Evolutionary conservation across 2,797 vertebrate species (phyloP).

Genomic region (Saxicola maurus): DNA sequence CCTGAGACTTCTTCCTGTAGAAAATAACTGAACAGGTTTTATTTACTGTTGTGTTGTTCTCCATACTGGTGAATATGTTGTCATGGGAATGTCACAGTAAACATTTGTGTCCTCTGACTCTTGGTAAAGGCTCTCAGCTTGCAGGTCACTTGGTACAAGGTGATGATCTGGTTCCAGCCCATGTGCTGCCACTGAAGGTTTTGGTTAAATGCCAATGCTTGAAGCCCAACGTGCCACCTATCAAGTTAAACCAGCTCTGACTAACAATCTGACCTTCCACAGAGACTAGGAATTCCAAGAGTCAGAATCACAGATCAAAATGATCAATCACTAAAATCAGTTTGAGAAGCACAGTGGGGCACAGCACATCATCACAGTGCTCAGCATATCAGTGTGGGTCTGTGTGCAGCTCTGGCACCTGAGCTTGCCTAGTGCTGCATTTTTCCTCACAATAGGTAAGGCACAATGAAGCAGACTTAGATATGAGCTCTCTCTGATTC

Average conservation of each 20-base stretch:
- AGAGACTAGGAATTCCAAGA: background rate
- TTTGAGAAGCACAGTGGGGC: background rate
- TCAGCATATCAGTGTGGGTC: rapidly evolving
- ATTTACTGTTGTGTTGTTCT: background rate
- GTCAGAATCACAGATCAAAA: background rate
- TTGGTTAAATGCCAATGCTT: background rate
- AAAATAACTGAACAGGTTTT: background rate
- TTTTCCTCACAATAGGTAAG: background rate
- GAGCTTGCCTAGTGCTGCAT: background rate
- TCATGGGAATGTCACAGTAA: background rate
- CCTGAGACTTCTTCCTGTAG: background rate
- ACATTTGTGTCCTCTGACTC: rapidly evolving
- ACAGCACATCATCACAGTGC: background rate
- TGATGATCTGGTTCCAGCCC: background rate
- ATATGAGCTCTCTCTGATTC: background rate
- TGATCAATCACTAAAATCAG: background rate
- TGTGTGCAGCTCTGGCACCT: background rate
- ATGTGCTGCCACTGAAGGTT: rapidly evolving
- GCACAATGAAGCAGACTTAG: background rate
- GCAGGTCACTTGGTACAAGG: background rate
- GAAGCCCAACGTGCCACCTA: background rate
- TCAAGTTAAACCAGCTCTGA: background rate
- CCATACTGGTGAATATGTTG: background rate
- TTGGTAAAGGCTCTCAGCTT: background rate
- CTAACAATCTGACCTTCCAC: background rate